These are phyloP conservation scores for Caenorhabditis wallacei DNA, from an alignment of 2,888 invertebrate species.

Conservation along the genomic window DNA sequence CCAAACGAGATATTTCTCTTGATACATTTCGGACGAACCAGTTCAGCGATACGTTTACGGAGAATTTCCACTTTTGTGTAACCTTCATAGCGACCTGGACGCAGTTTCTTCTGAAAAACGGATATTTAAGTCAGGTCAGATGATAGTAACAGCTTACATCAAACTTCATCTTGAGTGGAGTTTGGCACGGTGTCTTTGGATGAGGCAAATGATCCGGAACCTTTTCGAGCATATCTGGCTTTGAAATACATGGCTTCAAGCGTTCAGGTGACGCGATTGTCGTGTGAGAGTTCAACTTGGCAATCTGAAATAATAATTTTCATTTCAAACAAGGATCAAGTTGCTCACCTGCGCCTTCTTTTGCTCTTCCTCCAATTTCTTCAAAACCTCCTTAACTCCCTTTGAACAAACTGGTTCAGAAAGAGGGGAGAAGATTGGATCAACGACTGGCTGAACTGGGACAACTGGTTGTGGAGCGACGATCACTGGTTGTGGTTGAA, in stretches of 20 bases:
- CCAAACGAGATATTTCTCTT: conserved; percentile 13
- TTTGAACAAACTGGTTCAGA: no score
- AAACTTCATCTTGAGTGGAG: neutral
- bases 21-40: neutral
- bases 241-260: neutral
- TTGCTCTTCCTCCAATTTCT: no score
- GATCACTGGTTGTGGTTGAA: neutral
- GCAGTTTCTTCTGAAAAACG: conserved; percentile 24
- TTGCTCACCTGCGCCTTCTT: no score
- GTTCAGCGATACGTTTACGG: neutral
- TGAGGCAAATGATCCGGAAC: conserved; percentile 10
- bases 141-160: neutral
- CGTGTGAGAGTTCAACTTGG: neutral
- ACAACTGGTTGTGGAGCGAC: neutral
- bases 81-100: neutral
- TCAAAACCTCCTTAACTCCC: no score
- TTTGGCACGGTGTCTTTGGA: conserved; percentile 5
- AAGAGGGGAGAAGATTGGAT: no score
- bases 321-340: neutral
- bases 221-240: conserved; percentile 3
- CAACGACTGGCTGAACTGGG: no score
- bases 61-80: neutral
- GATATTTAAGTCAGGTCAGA: neutral
- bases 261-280: neutral
- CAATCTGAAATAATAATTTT: neutral